phyloP scores from a whole-genome alignment of 2,888 invertebrate genomes.

The Mamestra brassicae region DNA sequence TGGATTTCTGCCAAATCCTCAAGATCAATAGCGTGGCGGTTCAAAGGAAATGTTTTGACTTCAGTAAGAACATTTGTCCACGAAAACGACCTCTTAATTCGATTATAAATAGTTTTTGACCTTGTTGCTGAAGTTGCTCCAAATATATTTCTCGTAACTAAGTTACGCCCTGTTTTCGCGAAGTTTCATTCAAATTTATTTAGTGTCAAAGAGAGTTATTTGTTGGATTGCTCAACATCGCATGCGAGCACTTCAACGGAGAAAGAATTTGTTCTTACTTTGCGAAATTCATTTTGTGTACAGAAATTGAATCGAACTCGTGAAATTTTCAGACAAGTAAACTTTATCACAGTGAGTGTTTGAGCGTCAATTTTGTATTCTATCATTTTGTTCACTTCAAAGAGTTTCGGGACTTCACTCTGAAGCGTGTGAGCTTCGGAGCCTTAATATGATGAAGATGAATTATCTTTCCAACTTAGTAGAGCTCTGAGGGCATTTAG shows the following conservation, averaged over 20 bases:
- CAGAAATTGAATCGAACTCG: slow-evolving; percentile 59
- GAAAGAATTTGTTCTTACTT: slow-evolving; percentile 47
- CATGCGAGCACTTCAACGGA: slow-evolving; percentile 48
- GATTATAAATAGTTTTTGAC: slow-evolving; percentile 61
- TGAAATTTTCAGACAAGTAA: slow-evolving; percentile 51
- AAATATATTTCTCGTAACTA: slow-evolving; percentile 54
- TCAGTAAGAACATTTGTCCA: slow-evolving; percentile 29
- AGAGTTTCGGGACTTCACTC: slow-evolving; percentile 49
- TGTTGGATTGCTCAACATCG: slow-evolving; percentile 40
- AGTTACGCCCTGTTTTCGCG: slow-evolving; percentile 55
- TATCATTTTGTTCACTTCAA: slow-evolving; percentile 57
- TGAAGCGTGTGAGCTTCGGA: slow-evolving; percentile 39
- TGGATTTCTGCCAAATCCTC: slow-evolving; percentile 44
- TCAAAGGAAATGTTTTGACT: slow-evolving; percentile 47
- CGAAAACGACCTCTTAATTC: slow-evolving; percentile 44
- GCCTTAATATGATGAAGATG: slow-evolving; percentile 41
- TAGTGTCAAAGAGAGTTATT: slow-evolving; percentile 52
- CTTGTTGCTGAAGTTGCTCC: slow-evolving; percentile 46
- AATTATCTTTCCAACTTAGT: slow-evolving; percentile 44
- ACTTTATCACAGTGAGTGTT: slow-evolving; percentile 53
- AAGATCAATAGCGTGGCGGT: slow-evolving; percentile 40
- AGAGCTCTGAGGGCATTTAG: slow-evolving; percentile 12
- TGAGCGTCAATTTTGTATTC: slow-evolving; percentile 55
- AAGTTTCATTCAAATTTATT: slow-evolving; percentile 62
- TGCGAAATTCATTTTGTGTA: slow-evolving; percentile 51